Evolutionary conservation across 2,113 vertebrate genomes (phyloP).

Genomic region (Dolichotis patagonum): DNA sequence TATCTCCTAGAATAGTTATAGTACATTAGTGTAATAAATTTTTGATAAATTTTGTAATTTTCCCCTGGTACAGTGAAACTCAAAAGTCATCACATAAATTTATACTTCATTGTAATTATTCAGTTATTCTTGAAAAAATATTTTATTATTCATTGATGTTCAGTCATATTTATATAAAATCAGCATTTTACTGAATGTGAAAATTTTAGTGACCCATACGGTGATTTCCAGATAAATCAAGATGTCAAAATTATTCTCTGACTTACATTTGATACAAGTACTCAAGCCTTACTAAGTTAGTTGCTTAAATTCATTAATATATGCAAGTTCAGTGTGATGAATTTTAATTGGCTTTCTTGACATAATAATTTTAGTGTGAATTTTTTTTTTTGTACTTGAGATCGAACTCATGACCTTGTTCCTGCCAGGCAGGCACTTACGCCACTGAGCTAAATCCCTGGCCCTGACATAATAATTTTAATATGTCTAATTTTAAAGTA

Average conservation of each 20-base stretch:
- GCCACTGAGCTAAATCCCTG: too few relatives aligned
- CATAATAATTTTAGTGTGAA: slow-evolving; percentile 9
- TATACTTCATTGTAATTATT: not conserved
- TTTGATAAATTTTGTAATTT: slow-evolving; percentile 32
- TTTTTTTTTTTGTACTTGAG: too few relatives aligned
- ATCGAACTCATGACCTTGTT: not conserved
- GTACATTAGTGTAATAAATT: not conserved
- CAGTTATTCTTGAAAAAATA: not conserved
- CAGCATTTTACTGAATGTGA: slow-evolving; percentile 7
- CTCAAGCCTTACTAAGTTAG: not conserved
- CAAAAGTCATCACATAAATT: not conserved
- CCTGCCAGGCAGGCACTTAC: too few relatives aligned
- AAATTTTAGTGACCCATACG: not conserved
- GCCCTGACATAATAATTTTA: slow-evolving; percentile 26
- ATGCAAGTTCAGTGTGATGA: not conserved
- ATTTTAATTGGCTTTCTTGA: slow-evolving; percentile 32
- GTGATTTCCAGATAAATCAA: not conserved
- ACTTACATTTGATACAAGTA: not conserved
- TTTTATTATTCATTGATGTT: not conserved
- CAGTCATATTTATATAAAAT: not conserved
- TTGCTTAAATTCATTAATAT: slow-evolving; percentile 9
- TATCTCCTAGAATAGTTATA: not conserved
- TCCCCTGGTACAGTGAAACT: not conserved
- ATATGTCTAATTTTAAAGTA: slow-evolving; percentile 34
- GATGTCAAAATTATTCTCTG: not conserved